Evolutionary conservation across 2,888 invertebrate species (phyloP).

Genomic region (Pyralis farinalis): DNA sequence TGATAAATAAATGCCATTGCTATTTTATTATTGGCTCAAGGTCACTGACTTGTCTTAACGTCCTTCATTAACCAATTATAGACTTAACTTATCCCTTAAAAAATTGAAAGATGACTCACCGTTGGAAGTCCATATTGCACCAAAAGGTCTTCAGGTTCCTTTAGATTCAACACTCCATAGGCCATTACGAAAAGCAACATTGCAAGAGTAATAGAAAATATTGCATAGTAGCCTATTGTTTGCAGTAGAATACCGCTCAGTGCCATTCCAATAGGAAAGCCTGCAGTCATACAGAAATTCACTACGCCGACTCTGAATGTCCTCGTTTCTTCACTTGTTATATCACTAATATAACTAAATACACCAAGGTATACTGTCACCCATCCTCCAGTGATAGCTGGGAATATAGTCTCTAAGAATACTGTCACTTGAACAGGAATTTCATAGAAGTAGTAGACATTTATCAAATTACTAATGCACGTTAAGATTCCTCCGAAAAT

Average conservation of each 20-base stretch:
- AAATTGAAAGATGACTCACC: slow-evolving; percentile 44
- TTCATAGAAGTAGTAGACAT: slow-evolving; percentile 80
- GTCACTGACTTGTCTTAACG: too few species aligned
- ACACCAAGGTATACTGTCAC: slow-evolving; percentile 81
- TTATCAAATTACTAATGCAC: slow-evolving; percentile 73
- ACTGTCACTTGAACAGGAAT: slow-evolving; percentile 78
- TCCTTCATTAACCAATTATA: too few species aligned
- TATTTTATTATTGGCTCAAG: too few species aligned
- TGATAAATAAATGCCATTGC: too few species aligned
- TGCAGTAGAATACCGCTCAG: slow-evolving; percentile 72
- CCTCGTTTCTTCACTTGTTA: slow-evolving; percentile 78
- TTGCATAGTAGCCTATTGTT: slow-evolving; percentile 66
- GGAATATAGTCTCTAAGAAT: slow-evolving; percentile 75
- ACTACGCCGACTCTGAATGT: slow-evolving; percentile 83
- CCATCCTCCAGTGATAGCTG: slow-evolving; percentile 78
- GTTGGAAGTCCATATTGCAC: slow-evolving; percentile 48
- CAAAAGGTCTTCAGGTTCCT: slow-evolving; percentile 80
- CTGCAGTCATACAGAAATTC: slow-evolving; percentile 82
- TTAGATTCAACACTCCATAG: slow-evolving; percentile 86
- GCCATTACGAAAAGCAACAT: slow-evolving; percentile 82
- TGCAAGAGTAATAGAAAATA: slow-evolving; percentile 57
- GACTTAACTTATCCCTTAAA: too few species aligned
- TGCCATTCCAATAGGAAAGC: slow-evolving; percentile 79
- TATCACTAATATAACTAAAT: slow-evolving; percentile 83
- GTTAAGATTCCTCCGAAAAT: slow-evolving; percentile 76